Evolutionary conservation across 2,797 vertebrate species (phyloP).

Genomic region (Phrynocephalus guinanensis): DNA sequence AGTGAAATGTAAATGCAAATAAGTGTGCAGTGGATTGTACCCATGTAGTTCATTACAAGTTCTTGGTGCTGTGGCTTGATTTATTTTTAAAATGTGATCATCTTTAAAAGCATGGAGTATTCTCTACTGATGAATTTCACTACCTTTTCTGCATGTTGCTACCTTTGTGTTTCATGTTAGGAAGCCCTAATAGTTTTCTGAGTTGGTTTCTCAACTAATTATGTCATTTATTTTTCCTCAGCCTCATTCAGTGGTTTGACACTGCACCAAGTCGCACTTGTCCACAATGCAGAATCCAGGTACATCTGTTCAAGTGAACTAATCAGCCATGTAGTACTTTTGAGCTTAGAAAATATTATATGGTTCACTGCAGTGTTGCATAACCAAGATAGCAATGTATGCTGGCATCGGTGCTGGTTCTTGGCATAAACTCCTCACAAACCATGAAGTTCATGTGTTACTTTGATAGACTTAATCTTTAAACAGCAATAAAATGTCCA

Average conservation of each 20-base stretch:
- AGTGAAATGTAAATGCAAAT: neutral
- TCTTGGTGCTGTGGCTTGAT: neutral
- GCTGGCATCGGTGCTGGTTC: neutral
- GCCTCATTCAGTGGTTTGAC: slow-evolving; percentile 94
- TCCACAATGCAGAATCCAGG: slow-evolving; percentile 94
- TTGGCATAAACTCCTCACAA: neutral
- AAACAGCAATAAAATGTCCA: neutral
- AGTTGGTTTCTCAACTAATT: slow-evolving; percentile 17
- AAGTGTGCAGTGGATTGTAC: neutral
- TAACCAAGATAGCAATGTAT: neutral
- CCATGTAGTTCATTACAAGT: neutral
- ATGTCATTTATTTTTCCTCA: slow-evolving; percentile 64
- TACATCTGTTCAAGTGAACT: slow-evolving; percentile 60
- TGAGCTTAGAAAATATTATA: neutral
- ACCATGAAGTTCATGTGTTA: neutral
- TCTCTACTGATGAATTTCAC: neutral
- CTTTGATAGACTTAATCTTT: neutral
- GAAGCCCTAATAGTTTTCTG: neutral
- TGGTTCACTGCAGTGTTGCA: neutral
- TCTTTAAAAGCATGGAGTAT: neutral
- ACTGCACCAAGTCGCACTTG: slow-evolving; percentile 92
- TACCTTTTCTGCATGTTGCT: neutral
- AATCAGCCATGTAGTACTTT: neutral
- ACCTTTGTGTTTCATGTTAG: neutral
- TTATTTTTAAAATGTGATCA: neutral